Evolutionary conservation across 1,140 invertebrate genomes (phyloP).

Genomic region (Tetranychus urticae): DNA sequence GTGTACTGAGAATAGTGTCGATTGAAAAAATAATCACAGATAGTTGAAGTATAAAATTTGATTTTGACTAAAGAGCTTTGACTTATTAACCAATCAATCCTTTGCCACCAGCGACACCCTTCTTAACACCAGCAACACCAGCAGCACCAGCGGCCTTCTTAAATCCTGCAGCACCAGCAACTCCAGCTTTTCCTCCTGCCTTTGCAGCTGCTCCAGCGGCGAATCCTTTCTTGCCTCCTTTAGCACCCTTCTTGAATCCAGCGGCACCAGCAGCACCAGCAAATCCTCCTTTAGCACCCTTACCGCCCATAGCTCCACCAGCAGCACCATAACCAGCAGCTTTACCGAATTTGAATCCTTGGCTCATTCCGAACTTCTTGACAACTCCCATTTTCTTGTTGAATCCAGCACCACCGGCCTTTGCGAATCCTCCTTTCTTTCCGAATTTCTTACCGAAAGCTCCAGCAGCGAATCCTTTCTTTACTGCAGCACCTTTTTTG

Average conservation of each 20-base stretch:
- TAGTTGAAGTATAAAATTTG: too few relatives aligned
- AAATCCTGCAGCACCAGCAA: not conserved
- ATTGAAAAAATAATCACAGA: too few relatives aligned
- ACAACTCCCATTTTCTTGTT: conserved; percentile 5
- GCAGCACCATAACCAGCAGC: conserved; percentile 4
- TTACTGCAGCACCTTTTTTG: not conserved
- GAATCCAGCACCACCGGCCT: conserved; percentile 5
- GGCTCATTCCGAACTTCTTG: conserved; percentile 4
- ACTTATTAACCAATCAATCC: not conserved
- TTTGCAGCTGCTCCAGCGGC: not conserved
- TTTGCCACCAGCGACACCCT: not conserved
- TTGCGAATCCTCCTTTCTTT: conserved; percentile 7
- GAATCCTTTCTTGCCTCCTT: not conserved
- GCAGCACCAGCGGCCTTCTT: not conserved
- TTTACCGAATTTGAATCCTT: conserved; percentile 9
- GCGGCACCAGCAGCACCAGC: not conserved
- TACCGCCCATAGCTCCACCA: conserved; percentile 3
- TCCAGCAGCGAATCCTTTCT: not conserved
- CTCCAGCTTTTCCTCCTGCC: not conserved
- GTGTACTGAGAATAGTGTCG: too few relatives aligned
- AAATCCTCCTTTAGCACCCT: not conserved
- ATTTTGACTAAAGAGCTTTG: too few relatives aligned
- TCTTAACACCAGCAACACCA: not conserved
- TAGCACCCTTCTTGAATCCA: not conserved
- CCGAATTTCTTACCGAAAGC: not conserved